Evolutionary conservation across 2,888 invertebrate species (phyloP).

Genomic region (Lasioglossum malachurum): DNA sequence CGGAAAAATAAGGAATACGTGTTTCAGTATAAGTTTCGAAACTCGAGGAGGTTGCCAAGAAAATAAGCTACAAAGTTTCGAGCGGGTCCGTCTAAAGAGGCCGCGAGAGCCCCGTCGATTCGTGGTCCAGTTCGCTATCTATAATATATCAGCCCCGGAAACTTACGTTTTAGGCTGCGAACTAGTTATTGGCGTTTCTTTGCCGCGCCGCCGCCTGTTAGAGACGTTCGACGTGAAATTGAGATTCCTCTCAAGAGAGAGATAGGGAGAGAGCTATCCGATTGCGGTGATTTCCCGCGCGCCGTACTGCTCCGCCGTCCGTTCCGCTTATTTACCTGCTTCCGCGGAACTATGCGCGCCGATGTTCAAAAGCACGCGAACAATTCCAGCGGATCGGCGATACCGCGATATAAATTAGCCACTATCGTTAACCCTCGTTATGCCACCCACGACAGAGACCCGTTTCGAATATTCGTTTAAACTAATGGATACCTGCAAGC

Average conservation of each 20-base stretch:
- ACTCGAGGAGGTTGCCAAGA: slow-evolving; percentile 39
- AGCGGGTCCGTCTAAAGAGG: slow-evolving; percentile 7
- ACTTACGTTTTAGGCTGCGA: slow-evolving; percentile 30
- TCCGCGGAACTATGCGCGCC: not conserved
- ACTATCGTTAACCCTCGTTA: not conserved
- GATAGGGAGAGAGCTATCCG: not conserved
- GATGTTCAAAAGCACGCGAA: not conserved
- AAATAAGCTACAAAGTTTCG: slow-evolving; percentile 48
- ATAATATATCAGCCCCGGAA: slow-evolving; percentile 26
- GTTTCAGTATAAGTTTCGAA: slow-evolving; percentile 28
- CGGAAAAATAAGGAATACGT: slow-evolving; percentile 33
- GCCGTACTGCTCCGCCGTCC: not conserved
- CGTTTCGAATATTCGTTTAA: not conserved
- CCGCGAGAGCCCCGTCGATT: slow-evolving; percentile 9
- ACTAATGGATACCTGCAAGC: not conserved
- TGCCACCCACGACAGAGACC: not conserved
- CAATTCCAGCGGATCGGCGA: not conserved
- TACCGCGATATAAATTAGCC: not conserved
- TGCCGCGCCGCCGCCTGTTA: not conserved
- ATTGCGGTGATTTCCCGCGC: not conserved
- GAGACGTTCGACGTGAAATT: slow-evolving; percentile 3
- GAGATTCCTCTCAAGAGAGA: slow-evolving; percentile 12
- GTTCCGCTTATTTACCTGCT: not conserved
- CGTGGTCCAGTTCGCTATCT: slow-evolving; percentile 20
- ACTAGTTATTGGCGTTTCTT: slow-evolving; percentile 8